Percentiles rank a stretch among this genome's conserved stretches.
Evolutionary conservation across 2,113 vertebrate genomes (phyloP).

Genomic region (Periophthalmodon schlosseri): DNA sequence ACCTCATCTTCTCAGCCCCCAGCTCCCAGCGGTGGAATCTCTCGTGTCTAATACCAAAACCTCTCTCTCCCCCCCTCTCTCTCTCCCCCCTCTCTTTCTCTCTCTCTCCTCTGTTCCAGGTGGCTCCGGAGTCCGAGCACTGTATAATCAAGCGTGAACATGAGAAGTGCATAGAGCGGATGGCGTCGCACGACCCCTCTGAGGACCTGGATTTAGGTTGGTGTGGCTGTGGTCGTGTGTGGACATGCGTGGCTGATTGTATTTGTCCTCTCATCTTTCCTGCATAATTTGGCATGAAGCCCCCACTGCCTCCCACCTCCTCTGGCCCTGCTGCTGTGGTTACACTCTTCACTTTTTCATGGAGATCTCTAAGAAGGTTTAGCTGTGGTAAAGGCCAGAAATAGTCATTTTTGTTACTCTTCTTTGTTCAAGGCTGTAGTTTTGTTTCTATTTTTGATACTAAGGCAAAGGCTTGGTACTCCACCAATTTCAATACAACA

Average conservation of each 20-base stretch:
- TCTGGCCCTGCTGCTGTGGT: conserved; percentile 4
- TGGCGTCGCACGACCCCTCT: conserved; percentile 54
- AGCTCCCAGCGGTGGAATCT: neutral
- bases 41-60: conserved; percentile 10
- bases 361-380: conserved; percentile 18
- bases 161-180: conserved; percentile 79
- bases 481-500: too few species aligned
- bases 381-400: neutral
- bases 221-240: conserved; percentile 15
- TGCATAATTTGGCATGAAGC: conserved; percentile 9
- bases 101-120: conserved; percentile 57
- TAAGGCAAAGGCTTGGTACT: too few species aligned
- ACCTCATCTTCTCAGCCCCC: neutral
- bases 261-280: neutral
- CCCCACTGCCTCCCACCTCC: neutral
- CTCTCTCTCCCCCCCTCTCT: conserved; percentile 10
- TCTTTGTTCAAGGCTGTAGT: too few species aligned
- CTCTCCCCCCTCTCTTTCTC: conserved; percentile 28
- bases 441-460: too few species aligned
- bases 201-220: conserved; percentile 67
- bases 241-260: conserved; percentile 8
- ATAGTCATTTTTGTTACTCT: too few species aligned
- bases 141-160: conserved; percentile 78
- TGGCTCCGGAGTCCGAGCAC: conserved; percentile 66
- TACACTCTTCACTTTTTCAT: neutral